A percentile compares a stretch with the other conserved stretches of the same genome.
Conservation (phyloP, 2,888 invertebrate genomes). For the Agrochola lychnidis region DNA sequence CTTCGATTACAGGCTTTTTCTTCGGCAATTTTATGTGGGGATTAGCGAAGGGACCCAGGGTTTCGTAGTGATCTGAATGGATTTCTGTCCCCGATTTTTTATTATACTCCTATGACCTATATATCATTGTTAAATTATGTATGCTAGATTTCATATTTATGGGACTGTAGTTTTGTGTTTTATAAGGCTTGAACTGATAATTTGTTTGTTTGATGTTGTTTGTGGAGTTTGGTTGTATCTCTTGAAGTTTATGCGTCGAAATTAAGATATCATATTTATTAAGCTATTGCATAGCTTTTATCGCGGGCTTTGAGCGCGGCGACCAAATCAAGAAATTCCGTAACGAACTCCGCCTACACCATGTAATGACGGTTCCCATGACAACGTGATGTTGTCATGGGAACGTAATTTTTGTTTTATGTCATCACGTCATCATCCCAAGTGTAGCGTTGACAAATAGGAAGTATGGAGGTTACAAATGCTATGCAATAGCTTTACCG, state of each 20-base stretch:
- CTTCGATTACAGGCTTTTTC: slow-evolving; percentile 75
- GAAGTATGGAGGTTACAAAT: too few relatives aligned
- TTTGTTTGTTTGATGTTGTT: background rate
- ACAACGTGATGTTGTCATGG: too few relatives aligned
- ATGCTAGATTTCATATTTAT: slow-evolving; percentile 33
- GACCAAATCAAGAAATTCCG: too few relatives aligned
- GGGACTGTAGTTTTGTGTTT: background rate
- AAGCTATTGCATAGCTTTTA: too few relatives aligned
- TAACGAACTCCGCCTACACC: too few relatives aligned
- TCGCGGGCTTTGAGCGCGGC: too few relatives aligned
- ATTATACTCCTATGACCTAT: slow-evolving; percentile 28
- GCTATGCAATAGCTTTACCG: too few relatives aligned
- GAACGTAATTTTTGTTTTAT: too few relatives aligned
- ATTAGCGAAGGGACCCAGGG: slow-evolving; percentile 65
- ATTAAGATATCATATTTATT: too few relatives aligned
- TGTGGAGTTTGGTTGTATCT: background rate
- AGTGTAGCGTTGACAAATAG: too few relatives aligned
- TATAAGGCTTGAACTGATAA: background rate
- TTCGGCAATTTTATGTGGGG: slow-evolving; percentile 74
- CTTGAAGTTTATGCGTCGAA: background rate
- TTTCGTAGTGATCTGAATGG: slow-evolving; percentile 55
- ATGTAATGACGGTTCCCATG: too few relatives aligned
- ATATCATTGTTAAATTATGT: slow-evolving; percentile 47
- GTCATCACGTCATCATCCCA: too few relatives aligned
- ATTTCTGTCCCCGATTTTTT: slow-evolving; percentile 53